Base-by-base conservation (phyloP, 1,140 invertebrate genomes). In the Drosophila truncata region DNA sequence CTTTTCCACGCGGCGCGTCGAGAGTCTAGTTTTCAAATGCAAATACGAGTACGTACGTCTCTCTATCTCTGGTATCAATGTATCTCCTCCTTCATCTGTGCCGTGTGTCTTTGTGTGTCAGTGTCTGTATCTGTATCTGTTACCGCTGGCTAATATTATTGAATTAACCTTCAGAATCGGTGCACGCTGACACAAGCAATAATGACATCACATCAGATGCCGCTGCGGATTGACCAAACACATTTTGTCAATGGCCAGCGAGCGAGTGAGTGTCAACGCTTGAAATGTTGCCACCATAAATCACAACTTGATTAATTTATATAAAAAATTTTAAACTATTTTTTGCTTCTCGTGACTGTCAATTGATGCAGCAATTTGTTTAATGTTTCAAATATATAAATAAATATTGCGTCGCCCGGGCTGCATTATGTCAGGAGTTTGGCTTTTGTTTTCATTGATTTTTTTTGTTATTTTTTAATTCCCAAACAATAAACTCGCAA, bases 251-350 rank as follows among this genome's bases (percentile, higher is more conserved):
- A 71, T 54, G 64, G 39, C 31, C 29, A n/a, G 25, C 23, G 33
- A 78, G 52, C 72, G 67, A 16, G 37, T 20, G 44, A 78, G 59
- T 82, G 69, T 74, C 82, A 86, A 69, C 67, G 50, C 58, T 87
- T 82, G 61, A 87, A 74, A 80, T 83, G 80, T 78, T 76, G 83
- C 71, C 76, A 29, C 60, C 54, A 88, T 88, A 85, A 88, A 88
- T 88, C 85, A 90, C 64, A 37, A 63, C 63, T 88, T 90, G 85
- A 90, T 90, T 90, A 81, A 88, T 90, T 84, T 90, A 90, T 81
- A 76, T 79, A 76, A 79, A 90, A 83, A 75, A 54, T 11, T 50
- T 70, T 84, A 81, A 75, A 78, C 73, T 78, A 74, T 62, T 64
- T 79, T 59, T 78, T 67, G 31, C 20, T 59, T 18, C 25, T 75